Evolutionary conservation across 1,140 invertebrate genomes (phyloP).

Genomic region (Chrysopa pallens): DNA sequence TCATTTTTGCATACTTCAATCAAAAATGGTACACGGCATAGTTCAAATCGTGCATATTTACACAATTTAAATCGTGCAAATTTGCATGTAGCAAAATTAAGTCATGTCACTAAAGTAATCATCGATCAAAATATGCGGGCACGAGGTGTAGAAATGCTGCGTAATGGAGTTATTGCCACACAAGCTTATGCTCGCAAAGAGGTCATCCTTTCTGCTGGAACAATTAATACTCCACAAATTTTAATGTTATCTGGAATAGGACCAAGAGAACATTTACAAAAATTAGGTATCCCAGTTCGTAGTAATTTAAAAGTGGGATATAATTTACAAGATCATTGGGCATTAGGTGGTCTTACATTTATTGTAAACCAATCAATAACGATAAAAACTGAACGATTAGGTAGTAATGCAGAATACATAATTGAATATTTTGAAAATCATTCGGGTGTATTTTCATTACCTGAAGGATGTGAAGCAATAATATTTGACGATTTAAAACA

Average conservation of each 20-base stretch:
- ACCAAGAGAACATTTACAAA: slow-evolving; percentile 33
- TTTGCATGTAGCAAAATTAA: slow-evolving; percentile 60
- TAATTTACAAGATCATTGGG: slow-evolving; percentile 34
- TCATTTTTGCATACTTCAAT: slow-evolving; percentile 47
- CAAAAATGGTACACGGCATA: slow-evolving; percentile 49
- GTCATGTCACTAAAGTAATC: slow-evolving; percentile 56
- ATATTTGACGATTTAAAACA: slow-evolving; percentile 55
- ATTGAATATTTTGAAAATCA: slow-evolving; percentile 29
- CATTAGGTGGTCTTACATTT: slow-evolving; percentile 24
- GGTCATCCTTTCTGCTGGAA: slow-evolving; percentile 62
- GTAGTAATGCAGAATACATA: slow-evolving; percentile 27
- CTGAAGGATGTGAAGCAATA: slow-evolving; percentile 65
- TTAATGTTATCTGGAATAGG: slow-evolving; percentile 65
- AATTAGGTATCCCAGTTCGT: slow-evolving; percentile 22
- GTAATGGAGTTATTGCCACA: slow-evolving; percentile 38
- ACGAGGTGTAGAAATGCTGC: slow-evolving; percentile 55
- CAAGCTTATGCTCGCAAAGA: slow-evolving; percentile 51
- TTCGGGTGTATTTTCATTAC: slow-evolving; percentile 50
- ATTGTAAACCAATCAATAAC: slow-evolving; percentile 24
- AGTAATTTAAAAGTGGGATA: slow-evolving; percentile 30
- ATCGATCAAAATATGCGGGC: slow-evolving; percentile 49
- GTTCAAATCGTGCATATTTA: slow-evolving; percentile 75
- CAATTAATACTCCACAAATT: slow-evolving; percentile 61
- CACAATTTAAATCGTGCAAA: slow-evolving; percentile 61
- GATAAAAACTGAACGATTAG: slow-evolving; percentile 14